These are phyloP conservation scores for Pissodes strobi DNA, from an alignment of 1,140 invertebrate species.

Conservation along the genomic window DNA sequence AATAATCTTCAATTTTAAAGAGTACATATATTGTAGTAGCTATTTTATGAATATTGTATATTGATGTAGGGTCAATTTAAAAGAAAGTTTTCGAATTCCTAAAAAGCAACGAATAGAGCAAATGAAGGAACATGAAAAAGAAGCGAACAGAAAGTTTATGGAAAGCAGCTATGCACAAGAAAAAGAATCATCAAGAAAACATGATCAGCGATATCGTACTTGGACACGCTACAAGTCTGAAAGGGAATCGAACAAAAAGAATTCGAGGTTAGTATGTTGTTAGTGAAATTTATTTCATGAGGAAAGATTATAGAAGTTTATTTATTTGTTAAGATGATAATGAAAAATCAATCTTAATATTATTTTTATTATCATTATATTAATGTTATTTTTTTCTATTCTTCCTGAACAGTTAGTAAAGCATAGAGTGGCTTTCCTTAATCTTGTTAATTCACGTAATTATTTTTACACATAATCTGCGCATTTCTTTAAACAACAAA, in stretches of 20 bases:
- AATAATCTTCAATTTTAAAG: too few relatives aligned
- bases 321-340: too few relatives aligned
- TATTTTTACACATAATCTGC: too few relatives aligned
- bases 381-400: too few relatives aligned
- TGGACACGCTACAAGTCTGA: slow-evolving; percentile 37
- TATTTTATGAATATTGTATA: neutral
- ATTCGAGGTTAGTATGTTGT: slow-evolving; percentile 28
- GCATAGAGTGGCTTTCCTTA: too few relatives aligned
- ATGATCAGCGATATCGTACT: slow-evolving; percentile 50
- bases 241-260: slow-evolving; percentile 33
- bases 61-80: slow-evolving; percentile 63
- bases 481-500: too few relatives aligned
- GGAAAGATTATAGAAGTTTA: too few relatives aligned
- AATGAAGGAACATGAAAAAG: slow-evolving; percentile 90
- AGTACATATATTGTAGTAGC: too few relatives aligned
- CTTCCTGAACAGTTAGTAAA: too few relatives aligned
- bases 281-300: neutral
- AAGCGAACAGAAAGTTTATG: slow-evolving; percentile 68
- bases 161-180: slow-evolving; percentile 45
- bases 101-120: slow-evolving; percentile 91
- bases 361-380: too few relatives aligned
- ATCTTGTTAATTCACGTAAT: too few relatives aligned
- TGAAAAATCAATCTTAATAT: too few relatives aligned
- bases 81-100: slow-evolving; percentile 91
- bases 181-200: slow-evolving; percentile 49